Base-by-base conservation (phyloP, 2,797 vertebrate genomes). In the Peromyscus nudipes region DNA sequence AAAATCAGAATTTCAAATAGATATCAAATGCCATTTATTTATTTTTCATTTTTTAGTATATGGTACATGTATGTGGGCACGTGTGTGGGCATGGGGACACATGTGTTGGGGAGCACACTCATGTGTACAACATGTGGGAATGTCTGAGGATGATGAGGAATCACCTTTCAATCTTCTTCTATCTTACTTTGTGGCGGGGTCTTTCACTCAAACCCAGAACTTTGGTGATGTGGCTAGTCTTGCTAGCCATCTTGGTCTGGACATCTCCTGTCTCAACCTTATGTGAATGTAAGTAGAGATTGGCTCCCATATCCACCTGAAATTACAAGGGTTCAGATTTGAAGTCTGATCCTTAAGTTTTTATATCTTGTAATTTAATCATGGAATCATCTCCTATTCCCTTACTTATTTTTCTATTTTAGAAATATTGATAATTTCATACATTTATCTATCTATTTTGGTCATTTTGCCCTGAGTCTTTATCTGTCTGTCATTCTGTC, bases 341-440 rank as follows among this genome's bases (percentile, higher is more conserved):
- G 7, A 17, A 62, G 13, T 29, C n/a, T 25, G 4, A 27, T 2
- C 1, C 40, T 31, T 29, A 46, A 46, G 29, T 4, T 31, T 83
- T 12, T 46, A 6, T 65, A 57, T 8, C 37, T 0, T 43, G 13
- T 4, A n/a, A n/a, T 16, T 83, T 83, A 64, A 83, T 43, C 27
- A 64, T 27, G 31, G 37, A 64, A 62, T 5, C 13, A 17, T 60
- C 12, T 60, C 3, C 34, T 37, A 55, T 34, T 17, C 16, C 37
- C 25, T 19, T 43, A 64, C 4, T 37, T 43, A 43, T 27, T 62
- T 37, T 62, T 82, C 3, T 37, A 40, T 60, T 60, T 82, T 60
- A 76, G 27, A 49, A 82, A 37, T 60, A 60, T 82, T 83, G 25
- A 64, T 62, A 64, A 43, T 83, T 83, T 83, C 57, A 43, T 83